phyloP scores from a whole-genome alignment of 2,888 invertebrate genomes.

The Orthosia cruda region DNA sequence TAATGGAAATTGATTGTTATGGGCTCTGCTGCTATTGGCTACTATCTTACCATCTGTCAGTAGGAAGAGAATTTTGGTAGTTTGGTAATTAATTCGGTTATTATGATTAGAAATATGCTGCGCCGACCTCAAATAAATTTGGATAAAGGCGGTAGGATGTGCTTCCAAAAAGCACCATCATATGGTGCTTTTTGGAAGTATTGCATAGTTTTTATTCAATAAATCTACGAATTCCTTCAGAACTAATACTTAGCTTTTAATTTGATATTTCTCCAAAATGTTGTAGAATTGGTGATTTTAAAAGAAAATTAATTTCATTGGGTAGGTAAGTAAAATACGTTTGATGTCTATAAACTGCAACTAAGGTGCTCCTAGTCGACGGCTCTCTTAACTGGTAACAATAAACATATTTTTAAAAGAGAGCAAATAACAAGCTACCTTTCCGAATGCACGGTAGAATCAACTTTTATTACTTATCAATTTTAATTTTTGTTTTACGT shows the following conservation, averaged over 20 bases:
- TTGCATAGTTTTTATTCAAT: too few species aligned
- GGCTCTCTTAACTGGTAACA: not conserved
- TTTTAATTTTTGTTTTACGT: too few species aligned
- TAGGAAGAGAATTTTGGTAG: not conserved
- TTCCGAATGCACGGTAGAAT: too few species aligned
- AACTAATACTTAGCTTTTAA: too few species aligned
- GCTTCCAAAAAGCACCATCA: too few species aligned
- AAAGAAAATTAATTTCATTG: not conserved
- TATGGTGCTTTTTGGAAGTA: too few species aligned
- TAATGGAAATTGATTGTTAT: slow-evolving; percentile 65
- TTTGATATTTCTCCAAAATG: not conserved
- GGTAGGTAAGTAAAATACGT: not conserved
- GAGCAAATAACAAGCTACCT: too few species aligned
- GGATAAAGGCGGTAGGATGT: too few species aligned
- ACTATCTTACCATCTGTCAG: slow-evolving; percentile 17
- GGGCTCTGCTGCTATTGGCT: slow-evolving; percentile 42
- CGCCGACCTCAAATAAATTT: too few species aligned
- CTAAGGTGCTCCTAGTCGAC: not conserved
- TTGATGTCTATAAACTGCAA: not conserved
- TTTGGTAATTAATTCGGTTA: slow-evolving; percentile 22
- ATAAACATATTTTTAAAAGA: too few species aligned
- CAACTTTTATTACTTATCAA: too few species aligned
- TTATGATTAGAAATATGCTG: not conserved
- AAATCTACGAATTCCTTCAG: too few species aligned
- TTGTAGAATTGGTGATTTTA: not conserved